These are phyloP conservation scores for Pecten maximus DNA, from an alignment of 2,888 invertebrate genomes.

Conservation along the genomic window DNA sequence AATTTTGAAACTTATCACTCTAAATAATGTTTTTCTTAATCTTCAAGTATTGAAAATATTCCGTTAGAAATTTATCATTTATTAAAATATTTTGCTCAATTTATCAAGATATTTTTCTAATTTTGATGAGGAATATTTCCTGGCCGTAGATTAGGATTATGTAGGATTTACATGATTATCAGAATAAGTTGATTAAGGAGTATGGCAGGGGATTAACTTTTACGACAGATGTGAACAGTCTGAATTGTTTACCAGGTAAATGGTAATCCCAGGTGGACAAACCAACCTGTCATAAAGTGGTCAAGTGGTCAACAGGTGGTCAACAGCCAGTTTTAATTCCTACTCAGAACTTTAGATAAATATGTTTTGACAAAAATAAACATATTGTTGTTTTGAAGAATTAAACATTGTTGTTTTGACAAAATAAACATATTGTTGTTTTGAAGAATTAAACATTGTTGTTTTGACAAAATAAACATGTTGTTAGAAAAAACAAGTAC, in stretches of 20 bases:
- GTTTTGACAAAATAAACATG: neutral
- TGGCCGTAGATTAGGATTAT: neutral
- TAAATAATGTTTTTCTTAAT: neutral
- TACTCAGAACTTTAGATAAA: neutral
- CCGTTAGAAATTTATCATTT: neutral
- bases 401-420: too few relatives aligned
- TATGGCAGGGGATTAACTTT: neutral
- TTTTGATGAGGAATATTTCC: too few relatives aligned
- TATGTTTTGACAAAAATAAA: neutral
- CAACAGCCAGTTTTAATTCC: neutral
- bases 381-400: too few relatives aligned
- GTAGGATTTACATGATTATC: neutral
- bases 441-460: too few relatives aligned
- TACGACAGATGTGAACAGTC: neutral
- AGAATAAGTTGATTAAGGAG: neutral
- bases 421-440: neutral
- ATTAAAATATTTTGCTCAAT: too few relatives aligned
- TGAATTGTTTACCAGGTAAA: neutral
- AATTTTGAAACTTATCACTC: too few relatives aligned
- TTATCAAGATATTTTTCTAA: too few relatives aligned
- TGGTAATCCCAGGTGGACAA: neutral
- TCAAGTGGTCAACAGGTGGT: conserved; percentile 2
- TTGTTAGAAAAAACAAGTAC: too few relatives aligned
- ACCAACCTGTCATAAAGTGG: neutral
- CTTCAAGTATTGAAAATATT: neutral